Conservation (phyloP, 2,888 invertebrate genomes). For the Phyllotreta cruciferae region DNA sequence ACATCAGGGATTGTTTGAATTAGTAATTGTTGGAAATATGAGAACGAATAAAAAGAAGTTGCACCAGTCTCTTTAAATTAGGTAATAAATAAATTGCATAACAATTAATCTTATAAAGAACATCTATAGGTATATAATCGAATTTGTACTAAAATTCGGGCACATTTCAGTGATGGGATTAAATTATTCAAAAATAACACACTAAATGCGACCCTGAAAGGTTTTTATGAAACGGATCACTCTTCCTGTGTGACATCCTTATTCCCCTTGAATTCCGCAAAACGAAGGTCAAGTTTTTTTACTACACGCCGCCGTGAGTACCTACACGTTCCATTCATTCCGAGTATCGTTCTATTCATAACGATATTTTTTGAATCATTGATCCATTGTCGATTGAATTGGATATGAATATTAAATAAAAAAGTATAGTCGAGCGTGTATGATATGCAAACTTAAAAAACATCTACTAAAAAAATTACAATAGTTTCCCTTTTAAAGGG, state of each 20-base stretch:
- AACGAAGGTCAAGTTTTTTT: slow-evolving; percentile 15
- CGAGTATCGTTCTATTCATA: slow-evolving; percentile 11
- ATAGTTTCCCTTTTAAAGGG: no score
- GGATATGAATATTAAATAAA: slow-evolving; percentile 6
- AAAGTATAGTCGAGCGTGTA: no score
- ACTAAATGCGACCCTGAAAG: slow-evolving; percentile 1
- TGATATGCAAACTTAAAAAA: no score
- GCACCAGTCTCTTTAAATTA: no score
- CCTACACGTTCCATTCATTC: slow-evolving; percentile 14
- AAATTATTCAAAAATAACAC: neutral
- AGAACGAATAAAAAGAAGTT: no score
- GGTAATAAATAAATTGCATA: no score
- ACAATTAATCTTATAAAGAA: no score
- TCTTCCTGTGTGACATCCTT: slow-evolving; percentile 14
- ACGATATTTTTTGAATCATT: slow-evolving; percentile 3
- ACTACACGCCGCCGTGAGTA: slow-evolving; percentile 5
- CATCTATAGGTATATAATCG: no score
- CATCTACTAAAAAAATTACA: no score
- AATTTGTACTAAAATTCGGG: neutral
- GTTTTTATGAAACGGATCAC: slow-evolving; percentile 2
- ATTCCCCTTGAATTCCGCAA: slow-evolving; percentile 14
- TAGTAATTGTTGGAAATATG: no score
- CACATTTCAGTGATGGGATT: neutral
- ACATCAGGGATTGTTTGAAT: no score
- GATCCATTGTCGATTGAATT: neutral